Percentiles rank a stretch among this genome's conserved stretches.
Conservation (phyloP, 2,113 vertebrate species). For the Chitala chitala region DNA sequence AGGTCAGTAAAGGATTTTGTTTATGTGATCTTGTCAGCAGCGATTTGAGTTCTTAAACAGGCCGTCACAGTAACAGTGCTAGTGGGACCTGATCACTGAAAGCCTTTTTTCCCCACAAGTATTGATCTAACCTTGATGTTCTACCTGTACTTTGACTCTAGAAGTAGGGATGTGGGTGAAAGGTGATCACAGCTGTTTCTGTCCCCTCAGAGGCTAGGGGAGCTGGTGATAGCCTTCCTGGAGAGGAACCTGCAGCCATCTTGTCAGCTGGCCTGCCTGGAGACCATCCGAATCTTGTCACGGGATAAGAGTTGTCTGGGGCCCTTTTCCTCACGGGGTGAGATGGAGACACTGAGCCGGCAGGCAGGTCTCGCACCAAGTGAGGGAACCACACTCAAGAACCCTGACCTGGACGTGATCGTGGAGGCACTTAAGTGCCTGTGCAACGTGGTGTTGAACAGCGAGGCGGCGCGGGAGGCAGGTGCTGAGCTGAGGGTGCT, state of each 20-base stretch:
- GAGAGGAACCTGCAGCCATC: constrained; percentile 73
- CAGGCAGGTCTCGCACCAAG: constrained; percentile 60
- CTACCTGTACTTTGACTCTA: too few species aligned
- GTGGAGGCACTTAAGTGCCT: constrained; percentile 86
- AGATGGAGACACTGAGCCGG: constrained; percentile 68
- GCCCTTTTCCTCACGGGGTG: constrained; percentile 63
- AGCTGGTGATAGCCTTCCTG: constrained; percentile 71
- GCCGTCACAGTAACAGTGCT: background rate
- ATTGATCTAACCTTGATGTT: background rate
- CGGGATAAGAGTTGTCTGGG: constrained; percentile 75
- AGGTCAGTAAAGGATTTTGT: background rate
- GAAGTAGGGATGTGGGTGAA: background rate
- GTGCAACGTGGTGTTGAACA: constrained; percentile 86
- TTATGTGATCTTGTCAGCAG: background rate
- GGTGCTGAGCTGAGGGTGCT: constrained; percentile 67
- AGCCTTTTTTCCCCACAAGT: background rate
- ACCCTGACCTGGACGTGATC: constrained; percentile 72
- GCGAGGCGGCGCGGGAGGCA: constrained; percentile 64
- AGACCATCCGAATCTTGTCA: constrained; percentile 83
- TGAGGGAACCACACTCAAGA: constrained; percentile 47
- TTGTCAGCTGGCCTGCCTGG: constrained; percentile 76
- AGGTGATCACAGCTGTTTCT: background rate
- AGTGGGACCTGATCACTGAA: background rate
- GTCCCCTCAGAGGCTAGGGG: constrained; percentile 68
- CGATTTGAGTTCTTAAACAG: background rate